Percentiles rank a stretch among this genome's conserved stretches.
phyloP scores from a whole-genome alignment of 2,888 invertebrate genomes.

The Oxycera nigricornis region DNA sequence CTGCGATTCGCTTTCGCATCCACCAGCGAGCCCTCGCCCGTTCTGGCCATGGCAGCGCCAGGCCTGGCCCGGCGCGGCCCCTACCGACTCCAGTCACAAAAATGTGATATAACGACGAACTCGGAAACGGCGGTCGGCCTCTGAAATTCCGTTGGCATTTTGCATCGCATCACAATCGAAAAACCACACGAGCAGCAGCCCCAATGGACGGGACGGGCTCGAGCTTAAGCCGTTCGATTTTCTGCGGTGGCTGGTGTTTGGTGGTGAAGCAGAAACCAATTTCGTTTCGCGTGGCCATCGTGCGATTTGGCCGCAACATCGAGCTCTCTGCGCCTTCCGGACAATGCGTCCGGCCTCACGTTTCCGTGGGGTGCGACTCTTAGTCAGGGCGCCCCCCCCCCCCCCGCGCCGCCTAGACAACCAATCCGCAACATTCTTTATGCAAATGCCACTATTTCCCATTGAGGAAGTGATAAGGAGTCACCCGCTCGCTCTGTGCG shows the following conservation, averaged over 20 bases:
- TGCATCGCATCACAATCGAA: not conserved
- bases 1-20: slow-evolving; percentile 2
- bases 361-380: slow-evolving; percentile 27
- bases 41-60: not conserved
- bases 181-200: not conserved
- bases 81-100: not conserved
- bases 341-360: not conserved
- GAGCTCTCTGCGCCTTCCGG: not conserved
- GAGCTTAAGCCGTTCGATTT: slow-evolving; percentile 4
- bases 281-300: not conserved
- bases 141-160: slow-evolving; percentile 22
- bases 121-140: slow-evolving; percentile 18
- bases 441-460: slow-evolving; percentile 14
- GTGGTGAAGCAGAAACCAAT: not conserved
- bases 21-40: not conserved
- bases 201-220: not conserved
- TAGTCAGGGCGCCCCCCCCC: not conserved
- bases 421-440: not conserved
- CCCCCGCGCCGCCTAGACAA: not conserved
- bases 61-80: not conserved
- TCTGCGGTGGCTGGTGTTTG: not conserved
- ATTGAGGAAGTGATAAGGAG: slow-evolving; percentile 12
- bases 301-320: slow-evolving; percentile 6
- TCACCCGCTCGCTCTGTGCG: not conserved
- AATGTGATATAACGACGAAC: too few relatives aligned